phyloP scores from a whole-genome alignment of 1,140 invertebrate species.

The Pseudobourletiella spinata region DNA sequence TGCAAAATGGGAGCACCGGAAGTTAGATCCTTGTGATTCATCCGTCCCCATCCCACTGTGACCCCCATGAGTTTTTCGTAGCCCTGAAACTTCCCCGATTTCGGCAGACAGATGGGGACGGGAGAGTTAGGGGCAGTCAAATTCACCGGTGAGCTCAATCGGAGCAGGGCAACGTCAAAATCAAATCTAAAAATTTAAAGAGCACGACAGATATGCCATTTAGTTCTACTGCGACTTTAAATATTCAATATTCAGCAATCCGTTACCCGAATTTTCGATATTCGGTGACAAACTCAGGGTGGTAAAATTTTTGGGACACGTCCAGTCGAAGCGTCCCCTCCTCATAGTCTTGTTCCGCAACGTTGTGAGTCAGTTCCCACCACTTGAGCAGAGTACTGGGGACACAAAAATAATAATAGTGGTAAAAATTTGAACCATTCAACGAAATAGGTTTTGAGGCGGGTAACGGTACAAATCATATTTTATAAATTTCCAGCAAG shows the following conservation, averaged over 20 bases:
- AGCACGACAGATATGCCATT: background rate
- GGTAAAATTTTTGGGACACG: conserved; percentile 11
- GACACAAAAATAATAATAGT: too few relatives aligned
- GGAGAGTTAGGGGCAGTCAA: background rate
- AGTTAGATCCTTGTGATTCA: background rate
- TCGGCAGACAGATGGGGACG: background rate
- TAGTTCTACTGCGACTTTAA: background rate
- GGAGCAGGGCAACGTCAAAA: conserved; percentile 12
- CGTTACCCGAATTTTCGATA: conserved; percentile 5
- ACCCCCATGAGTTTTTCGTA: background rate
- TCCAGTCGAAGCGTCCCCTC: conserved; percentile 17
- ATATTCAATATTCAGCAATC: background rate
- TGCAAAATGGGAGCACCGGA: background rate
- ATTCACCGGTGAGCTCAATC: background rate
- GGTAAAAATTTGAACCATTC: too few relatives aligned
- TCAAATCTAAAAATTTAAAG: conserved; percentile 20
- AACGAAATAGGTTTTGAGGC: too few relatives aligned
- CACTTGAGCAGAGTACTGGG: background rate
- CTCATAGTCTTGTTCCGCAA: background rate
- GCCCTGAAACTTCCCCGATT: background rate
- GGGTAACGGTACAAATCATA: too few relatives aligned
- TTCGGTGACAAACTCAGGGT: conserved; percentile 17
- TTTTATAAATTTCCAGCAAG: too few relatives aligned
- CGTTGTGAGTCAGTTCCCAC: background rate
- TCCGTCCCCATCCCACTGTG: background rate